Conservation (phyloP, 2,888 invertebrate species). For the Epsilonema sp. region DNA sequence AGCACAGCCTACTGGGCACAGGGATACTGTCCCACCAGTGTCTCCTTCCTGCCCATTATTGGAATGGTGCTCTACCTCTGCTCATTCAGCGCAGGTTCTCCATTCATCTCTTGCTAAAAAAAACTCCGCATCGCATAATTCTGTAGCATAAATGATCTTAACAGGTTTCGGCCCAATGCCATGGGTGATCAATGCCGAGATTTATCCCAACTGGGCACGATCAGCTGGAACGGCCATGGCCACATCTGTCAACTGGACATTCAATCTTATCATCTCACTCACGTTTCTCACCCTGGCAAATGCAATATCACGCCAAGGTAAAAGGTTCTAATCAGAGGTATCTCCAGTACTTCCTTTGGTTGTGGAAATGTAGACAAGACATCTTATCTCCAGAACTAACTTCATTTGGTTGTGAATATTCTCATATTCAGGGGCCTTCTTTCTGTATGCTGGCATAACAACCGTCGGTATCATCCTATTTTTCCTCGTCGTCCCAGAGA, state of each 20-base stretch:
- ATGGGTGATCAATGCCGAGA: conserved; percentile 39
- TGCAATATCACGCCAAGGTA: conserved; percentile 33
- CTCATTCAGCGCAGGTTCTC: conserved; percentile 36
- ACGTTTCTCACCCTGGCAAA: conserved; percentile 34
- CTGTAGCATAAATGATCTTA: too few species aligned
- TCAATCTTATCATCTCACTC: conserved; percentile 35
- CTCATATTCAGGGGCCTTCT: conserved; percentile 34
- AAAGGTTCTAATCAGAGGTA: neutral
- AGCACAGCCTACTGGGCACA: too few species aligned
- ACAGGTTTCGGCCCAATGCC: conserved; percentile 39
- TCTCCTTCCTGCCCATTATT: conserved; percentile 32
- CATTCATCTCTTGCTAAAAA: too few species aligned
- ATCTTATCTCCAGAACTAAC: too few species aligned
- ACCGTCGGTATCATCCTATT: conserved; percentile 34
- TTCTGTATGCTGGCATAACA: conserved; percentile 37
- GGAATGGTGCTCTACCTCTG: conserved; percentile 34
- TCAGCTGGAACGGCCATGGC: conserved; percentile 33
- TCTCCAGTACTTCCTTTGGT: too few species aligned
- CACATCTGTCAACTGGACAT: conserved; percentile 35
- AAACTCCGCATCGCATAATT: too few species aligned
- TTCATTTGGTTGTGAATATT: too few species aligned
- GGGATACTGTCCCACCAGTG: conserved; percentile 32
- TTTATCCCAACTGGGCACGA: conserved; percentile 37
- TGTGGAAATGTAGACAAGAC: too few species aligned
- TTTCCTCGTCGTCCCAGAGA: conserved; percentile 37